phyloP scores from a whole-genome alignment of 64 coral and sea anemone genomes.

The Astreopora myriophthalma region DNA sequence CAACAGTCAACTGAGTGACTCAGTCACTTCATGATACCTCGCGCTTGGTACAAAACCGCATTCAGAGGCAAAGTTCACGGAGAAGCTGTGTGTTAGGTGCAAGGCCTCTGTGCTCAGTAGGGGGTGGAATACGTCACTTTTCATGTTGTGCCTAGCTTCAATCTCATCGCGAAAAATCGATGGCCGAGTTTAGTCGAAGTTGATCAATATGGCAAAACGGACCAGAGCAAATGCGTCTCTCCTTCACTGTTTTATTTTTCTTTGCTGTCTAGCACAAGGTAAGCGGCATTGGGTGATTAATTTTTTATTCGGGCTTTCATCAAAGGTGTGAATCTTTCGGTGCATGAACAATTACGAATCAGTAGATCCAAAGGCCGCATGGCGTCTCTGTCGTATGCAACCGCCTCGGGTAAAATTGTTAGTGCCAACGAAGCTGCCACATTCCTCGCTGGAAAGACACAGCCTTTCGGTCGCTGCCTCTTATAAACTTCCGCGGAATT shows the following conservation, averaged over 20 bases:
- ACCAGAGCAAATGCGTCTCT: neutral
- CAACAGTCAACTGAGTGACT: too few relatives aligned
- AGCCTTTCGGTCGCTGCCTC: too few relatives aligned
- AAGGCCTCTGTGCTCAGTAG: neutral
- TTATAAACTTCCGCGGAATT: neutral
- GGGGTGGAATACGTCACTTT: constrained; percentile 44
- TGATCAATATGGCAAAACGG: constrained; percentile 28
- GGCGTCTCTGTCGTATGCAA: neutral
- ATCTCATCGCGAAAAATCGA: neutral
- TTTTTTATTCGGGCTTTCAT: constrained; percentile 54
- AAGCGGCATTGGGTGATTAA: constrained; percentile 41
- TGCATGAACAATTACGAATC: constrained; percentile 25
- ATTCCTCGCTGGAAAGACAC: neutral
- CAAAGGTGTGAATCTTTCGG: constrained; percentile 30
- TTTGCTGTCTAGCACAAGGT: constrained; percentile 19
- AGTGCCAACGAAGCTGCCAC: neutral
- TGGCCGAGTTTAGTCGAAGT: neutral
- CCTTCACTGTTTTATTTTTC: neutral
- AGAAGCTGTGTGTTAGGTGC: neutral
- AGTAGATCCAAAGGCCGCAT: neutral
- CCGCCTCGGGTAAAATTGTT: neutral
- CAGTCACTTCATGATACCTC: too few relatives aligned
- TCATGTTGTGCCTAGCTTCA: neutral
- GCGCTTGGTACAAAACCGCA: too few relatives aligned
- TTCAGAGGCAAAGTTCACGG: neutral